Evolutionary conservation across 2,797 vertebrate genomes (phyloP).

Genomic region (Cuculus canorus): DNA sequence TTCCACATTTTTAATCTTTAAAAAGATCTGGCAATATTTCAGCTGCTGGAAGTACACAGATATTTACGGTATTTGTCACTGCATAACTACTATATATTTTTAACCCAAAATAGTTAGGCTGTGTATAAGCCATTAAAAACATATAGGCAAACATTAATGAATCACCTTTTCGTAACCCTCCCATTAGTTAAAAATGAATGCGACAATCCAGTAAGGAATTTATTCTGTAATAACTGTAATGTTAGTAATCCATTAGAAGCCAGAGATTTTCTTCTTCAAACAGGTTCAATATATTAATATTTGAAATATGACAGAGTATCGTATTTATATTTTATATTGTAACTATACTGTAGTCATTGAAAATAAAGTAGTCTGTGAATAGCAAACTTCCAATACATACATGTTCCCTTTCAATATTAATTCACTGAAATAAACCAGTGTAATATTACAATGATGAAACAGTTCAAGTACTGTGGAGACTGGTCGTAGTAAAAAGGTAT

Average conservation of each 20-base stretch:
- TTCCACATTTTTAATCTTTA: not conserved
- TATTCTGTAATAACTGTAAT: not conserved
- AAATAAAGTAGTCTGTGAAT: not conserved
- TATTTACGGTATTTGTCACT: not conserved
- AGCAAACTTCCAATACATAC: not conserved
- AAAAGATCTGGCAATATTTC: not conserved
- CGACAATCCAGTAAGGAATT: not conserved
- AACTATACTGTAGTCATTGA: not conserved
- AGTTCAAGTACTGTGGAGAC: not conserved
- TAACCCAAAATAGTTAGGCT: not conserved
- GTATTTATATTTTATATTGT: not conserved
- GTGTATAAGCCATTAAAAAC: not conserved
- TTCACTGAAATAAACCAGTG: not conserved
- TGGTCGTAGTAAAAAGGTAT: not conserved
- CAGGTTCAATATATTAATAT: not conserved
- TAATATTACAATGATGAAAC: not conserved
- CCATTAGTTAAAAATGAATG: not conserved
- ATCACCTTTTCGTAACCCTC: not conserved
- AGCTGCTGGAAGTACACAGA: not conserved
- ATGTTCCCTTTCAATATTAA: not conserved
- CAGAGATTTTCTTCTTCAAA: not conserved
- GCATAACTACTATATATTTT: not conserved
- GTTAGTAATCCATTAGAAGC: not conserved
- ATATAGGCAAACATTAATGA: not conserved
- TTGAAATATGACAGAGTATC: not conserved